These are phyloP conservation scores for Carapus acus DNA, from an alignment of 2,797 vertebrate genomes.

Conservation along the genomic window DNA sequence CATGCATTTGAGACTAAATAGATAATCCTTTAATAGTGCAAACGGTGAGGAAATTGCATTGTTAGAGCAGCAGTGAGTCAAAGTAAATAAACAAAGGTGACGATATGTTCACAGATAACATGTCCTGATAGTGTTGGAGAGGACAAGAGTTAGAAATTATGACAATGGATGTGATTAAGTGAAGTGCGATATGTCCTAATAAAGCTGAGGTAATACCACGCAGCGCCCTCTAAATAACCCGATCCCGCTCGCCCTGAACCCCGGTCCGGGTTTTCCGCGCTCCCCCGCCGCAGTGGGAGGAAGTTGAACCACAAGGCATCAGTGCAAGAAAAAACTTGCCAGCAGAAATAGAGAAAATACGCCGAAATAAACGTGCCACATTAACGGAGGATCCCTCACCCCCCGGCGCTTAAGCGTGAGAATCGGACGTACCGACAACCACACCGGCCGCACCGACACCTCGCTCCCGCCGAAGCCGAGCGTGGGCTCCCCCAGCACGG, in stretches of 20 bases:
- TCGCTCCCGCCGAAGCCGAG: conserved; percentile 7
- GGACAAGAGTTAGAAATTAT: too few species aligned
- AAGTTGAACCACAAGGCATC: conserved; percentile 70
- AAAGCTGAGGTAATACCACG: too few species aligned
- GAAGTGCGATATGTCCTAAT: too few species aligned
- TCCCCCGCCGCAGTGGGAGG: conserved; percentile 68
- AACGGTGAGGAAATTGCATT: too few species aligned
- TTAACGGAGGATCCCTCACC: conserved; percentile 5
- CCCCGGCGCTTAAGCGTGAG: neutral
- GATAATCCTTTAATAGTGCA: too few species aligned
- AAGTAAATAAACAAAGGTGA: too few species aligned
- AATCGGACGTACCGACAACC: conserved; percentile 2
- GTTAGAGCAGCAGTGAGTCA: too few species aligned
- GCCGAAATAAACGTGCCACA: conserved; percentile 12
- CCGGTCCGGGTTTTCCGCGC: conserved; percentile 64
- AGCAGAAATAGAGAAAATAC: conserved; percentile 28
- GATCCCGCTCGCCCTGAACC: conserved; percentile 8
- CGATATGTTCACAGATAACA: too few species aligned
- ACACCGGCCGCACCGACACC: conserved; percentile 2
- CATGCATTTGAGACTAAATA: too few species aligned
- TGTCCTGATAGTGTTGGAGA: too few species aligned
- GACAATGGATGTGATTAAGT: too few species aligned
- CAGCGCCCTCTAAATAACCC: too few species aligned
- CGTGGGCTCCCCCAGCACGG: conserved; percentile 17
- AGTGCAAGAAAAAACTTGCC: conserved; percentile 19